Conservation (phyloP, 2,888 invertebrate genomes). For the Anoncus sp. region DNA sequence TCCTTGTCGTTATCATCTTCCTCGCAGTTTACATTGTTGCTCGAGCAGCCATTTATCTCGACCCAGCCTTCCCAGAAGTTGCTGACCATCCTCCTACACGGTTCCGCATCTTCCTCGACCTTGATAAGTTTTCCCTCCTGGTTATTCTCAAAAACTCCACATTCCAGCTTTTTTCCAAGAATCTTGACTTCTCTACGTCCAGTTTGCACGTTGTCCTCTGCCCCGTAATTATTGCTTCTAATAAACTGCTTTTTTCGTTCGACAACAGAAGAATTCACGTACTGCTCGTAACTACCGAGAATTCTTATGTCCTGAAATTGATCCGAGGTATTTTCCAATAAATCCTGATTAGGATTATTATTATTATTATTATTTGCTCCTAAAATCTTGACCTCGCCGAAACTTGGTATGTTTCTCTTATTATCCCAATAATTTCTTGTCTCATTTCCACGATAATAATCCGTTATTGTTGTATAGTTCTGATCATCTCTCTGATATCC, state of each 20-base stretch:
- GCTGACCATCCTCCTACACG: slow-evolving; percentile 67
- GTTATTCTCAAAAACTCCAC: slow-evolving; percentile 70
- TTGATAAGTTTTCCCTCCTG: slow-evolving; percentile 69
- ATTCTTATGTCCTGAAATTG: slow-evolving; percentile 77
- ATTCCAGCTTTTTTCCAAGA: slow-evolving; percentile 75
- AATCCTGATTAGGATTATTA: slow-evolving; percentile 50
- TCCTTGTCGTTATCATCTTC: slow-evolving; percentile 46
- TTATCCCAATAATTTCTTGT: slow-evolving; percentile 52
- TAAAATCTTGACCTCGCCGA: slow-evolving; percentile 71
- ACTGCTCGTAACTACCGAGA: slow-evolving; percentile 76
- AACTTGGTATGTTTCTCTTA: slow-evolving; percentile 58
- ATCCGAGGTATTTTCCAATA: slow-evolving; percentile 57
- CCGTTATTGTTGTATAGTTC: slow-evolving; percentile 21
- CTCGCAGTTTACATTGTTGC: not conserved
- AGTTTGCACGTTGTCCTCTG: slow-evolving; percentile 60
- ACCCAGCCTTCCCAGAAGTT: slow-evolving; percentile 62
- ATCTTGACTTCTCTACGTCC: slow-evolving; percentile 77
- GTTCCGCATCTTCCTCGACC: slow-evolving; percentile 68
- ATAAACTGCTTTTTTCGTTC: slow-evolving; percentile 41
- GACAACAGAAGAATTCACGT: slow-evolving; percentile 67
- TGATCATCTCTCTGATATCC: slow-evolving; percentile 64
- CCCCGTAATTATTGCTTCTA: slow-evolving; percentile 48
- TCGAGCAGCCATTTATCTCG: slow-evolving; percentile 39
- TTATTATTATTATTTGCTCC: slow-evolving; percentile 68
- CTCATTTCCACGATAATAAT: slow-evolving; percentile 57